phyloP scores from a whole-genome alignment of 2,797 vertebrate species.

The Crocodylus rhombifer region DNA sequence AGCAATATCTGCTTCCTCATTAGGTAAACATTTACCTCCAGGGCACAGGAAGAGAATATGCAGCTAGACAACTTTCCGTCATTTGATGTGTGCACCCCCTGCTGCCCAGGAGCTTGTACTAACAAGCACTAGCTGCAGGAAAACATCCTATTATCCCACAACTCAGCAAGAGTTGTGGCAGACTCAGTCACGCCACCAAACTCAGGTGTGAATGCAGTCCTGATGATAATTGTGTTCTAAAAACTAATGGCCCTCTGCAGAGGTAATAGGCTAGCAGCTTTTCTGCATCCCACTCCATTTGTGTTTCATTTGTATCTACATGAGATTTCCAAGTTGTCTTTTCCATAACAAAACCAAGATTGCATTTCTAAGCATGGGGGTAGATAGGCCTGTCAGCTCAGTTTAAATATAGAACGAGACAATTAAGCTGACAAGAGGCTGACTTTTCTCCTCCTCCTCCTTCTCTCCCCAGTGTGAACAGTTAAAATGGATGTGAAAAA shows the following conservation, averaged over 20 bases:
- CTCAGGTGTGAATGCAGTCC: neutral
- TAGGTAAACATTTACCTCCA: neutral
- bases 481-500: conserved; percentile 18
- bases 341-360: neutral
- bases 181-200: neutral
- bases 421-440: neutral
- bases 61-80: neutral
- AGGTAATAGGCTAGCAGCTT: neutral
- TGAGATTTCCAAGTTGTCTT: conserved; percentile 4
- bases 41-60: neutral
- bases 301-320: neutral
- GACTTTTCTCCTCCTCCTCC: neutral
- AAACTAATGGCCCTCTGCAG: neutral
- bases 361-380: neutral
- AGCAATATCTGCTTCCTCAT: neutral
- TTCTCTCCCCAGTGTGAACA: conserved; percentile 13
- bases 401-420: neutral
- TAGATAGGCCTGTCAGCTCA: neutral
- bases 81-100: neutral
- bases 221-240: fast-evolving
- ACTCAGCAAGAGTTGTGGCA: neutral
- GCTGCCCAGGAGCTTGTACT: neutral
- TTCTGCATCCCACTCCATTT: neutral
- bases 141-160: neutral
- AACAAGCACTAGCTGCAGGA: neutral